Conservation (phyloP, 1,140 invertebrate species). For the Ridgeia piscesae region DNA sequence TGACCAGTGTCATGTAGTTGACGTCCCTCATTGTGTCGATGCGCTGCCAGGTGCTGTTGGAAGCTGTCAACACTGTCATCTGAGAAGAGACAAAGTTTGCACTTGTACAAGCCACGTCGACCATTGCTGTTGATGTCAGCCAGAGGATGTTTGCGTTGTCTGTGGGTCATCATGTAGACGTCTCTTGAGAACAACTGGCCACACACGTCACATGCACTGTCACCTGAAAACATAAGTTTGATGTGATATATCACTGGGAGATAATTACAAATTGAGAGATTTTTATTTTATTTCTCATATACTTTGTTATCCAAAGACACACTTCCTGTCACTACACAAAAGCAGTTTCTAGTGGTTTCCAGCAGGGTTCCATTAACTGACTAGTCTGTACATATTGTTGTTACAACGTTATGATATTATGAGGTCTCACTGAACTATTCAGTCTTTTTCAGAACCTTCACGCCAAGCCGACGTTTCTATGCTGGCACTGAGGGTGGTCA, state of each 20-base stretch:
- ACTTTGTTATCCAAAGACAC: no score
- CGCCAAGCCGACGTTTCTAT: no score
- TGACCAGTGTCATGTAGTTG: background rate
- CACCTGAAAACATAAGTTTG: background rate
- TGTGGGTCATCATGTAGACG: background rate
- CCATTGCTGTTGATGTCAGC: background rate
- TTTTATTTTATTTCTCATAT: no score
- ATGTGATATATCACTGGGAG: background rate
- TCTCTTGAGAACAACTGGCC: background rate
- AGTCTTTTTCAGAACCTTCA: no score
- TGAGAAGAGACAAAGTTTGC: background rate
- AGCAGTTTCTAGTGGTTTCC: no score
- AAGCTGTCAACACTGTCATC: slow-evolving; percentile 16
- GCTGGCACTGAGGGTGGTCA: no score
- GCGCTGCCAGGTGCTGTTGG: slow-evolving; percentile 5
- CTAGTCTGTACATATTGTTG: no score
- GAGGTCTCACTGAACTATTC: no score
- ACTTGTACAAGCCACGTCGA: background rate
- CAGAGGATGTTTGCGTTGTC: background rate
- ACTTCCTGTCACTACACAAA: no score
- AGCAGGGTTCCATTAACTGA: no score
- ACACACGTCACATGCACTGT: background rate
- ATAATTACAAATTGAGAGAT: background rate
- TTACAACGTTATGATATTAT: no score
- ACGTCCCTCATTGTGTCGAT: slow-evolving; percentile 19